Conservation (phyloP, 2,113 vertebrate genomes). For the Manacus vitellinus region DNA sequence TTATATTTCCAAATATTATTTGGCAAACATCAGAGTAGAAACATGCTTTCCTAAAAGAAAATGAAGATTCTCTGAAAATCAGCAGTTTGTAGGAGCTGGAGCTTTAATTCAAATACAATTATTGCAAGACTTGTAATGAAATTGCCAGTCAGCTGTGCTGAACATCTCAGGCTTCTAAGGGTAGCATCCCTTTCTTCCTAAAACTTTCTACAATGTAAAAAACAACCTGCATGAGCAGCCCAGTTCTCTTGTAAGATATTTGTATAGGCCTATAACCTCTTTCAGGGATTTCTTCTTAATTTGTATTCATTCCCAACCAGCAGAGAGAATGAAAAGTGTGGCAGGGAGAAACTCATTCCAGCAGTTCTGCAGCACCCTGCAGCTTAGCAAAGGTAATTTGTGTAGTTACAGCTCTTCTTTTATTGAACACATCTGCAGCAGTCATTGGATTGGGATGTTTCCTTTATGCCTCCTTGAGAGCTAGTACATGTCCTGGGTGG, state of each 20-base stretch:
- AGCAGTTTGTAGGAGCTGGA: not conserved
- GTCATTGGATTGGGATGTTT: slow-evolving; percentile 36
- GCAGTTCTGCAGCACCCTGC: slow-evolving; percentile 44
- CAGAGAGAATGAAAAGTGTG: slow-evolving; percentile 45
- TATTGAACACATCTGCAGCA: slow-evolving; percentile 46
- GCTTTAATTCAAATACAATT: slow-evolving; percentile 36
- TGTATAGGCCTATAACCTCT: slow-evolving; percentile 10
- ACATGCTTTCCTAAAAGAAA: slow-evolving; percentile 8
- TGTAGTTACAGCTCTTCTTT: slow-evolving; percentile 58
- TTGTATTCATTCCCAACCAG: slow-evolving; percentile 51
- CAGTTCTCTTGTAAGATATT: not conserved
- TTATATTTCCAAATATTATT: not conserved
- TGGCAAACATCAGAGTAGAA: not conserved
- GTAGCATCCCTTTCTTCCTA: not conserved
- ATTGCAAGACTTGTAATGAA: not conserved
- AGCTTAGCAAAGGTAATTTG: slow-evolving; percentile 47
- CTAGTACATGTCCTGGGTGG: slow-evolving; percentile 17
- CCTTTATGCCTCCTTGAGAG: slow-evolving; percentile 31
- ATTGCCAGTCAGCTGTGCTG: not conserved
- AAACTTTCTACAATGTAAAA: not conserved
- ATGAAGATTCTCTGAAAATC: not conserved
- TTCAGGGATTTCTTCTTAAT: slow-evolving; percentile 37
- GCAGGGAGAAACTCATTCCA: slow-evolving; percentile 47
- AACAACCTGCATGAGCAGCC: not conserved
- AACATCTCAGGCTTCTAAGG: not conserved